These are phyloP conservation scores for Pandemis corylana DNA, from an alignment of 2,888 invertebrate species.

Conservation along the genomic window DNA sequence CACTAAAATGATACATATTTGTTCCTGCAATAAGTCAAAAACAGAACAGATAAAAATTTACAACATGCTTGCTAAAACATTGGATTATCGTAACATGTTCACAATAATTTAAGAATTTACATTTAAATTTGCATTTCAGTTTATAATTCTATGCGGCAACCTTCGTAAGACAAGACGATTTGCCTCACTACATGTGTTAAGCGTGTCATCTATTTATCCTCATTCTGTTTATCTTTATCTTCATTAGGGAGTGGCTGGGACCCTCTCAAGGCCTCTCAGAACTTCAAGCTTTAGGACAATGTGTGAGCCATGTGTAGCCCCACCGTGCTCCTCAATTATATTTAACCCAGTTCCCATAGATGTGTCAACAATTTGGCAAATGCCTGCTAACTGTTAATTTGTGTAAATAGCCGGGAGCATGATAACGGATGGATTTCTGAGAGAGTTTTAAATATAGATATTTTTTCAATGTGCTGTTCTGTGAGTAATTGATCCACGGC, in stretches of 20 bases:
- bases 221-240: constrained; percentile 11
- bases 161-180: not conserved
- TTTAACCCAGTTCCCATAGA: constrained; percentile 6
- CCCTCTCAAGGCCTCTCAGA: constrained; percentile 8
- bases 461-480: too few species aligned
- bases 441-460: not conserved
- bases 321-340: not conserved
- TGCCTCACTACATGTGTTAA: constrained; percentile 4
- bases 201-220: constrained; percentile 6
- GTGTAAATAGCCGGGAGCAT: not conserved
- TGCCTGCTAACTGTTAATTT: not conserved
- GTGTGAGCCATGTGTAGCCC: constrained; percentile 8
- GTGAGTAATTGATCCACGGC: too few species aligned
- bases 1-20: too few species aligned
- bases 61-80: too few species aligned
- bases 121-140: not conserved
- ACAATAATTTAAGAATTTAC: not conserved
- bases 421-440: not conserved
- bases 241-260: not conserved
- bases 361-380: not conserved
- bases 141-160: not conserved
- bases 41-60: not conserved
- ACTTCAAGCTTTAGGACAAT: constrained; percentile 6
- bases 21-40: not conserved
- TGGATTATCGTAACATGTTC: not conserved